Conservation (phyloP, 2,113 vertebrate genomes). For the Cephalopholis sonnerati region DNA sequence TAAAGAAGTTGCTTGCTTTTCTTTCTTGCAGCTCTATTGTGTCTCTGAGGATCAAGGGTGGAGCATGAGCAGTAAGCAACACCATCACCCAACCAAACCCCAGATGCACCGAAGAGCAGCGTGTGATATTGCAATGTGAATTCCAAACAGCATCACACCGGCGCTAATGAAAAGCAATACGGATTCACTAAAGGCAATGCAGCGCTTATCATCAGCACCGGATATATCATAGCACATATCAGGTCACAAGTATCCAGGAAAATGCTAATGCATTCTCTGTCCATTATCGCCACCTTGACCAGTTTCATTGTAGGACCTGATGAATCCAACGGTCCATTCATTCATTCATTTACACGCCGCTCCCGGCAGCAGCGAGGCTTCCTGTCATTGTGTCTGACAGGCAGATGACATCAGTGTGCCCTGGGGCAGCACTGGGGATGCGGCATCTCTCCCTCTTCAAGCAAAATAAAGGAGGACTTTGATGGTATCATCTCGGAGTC, state of each 20-base stretch:
- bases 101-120: constrained; percentile 11
- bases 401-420: constrained; percentile 79
- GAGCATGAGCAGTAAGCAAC: constrained; percentile 41
- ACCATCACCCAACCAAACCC: constrained; percentile 8
- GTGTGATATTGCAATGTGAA: constrained; percentile 40
- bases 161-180: constrained; percentile 47
- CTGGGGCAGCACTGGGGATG: constrained; percentile 64
- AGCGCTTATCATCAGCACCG: constrained; percentile 25
- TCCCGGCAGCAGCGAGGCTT: constrained; percentile 57
- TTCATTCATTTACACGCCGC: constrained; percentile 34
- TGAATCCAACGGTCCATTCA: constrained; percentile 64
- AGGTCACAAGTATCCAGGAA: constrained; percentile 14
- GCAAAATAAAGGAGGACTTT: constrained; percentile 82
- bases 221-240: constrained; percentile 42
- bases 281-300: constrained; percentile 49
- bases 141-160: constrained; percentile 45
- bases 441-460: constrained; percentile 79
- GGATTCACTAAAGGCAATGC: constrained; percentile 21
- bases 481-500: constrained; percentile 80
- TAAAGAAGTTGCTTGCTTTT: constrained; percentile 62
- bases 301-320: constrained; percentile 63
- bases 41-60: constrained; percentile 71
- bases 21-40: constrained; percentile 61
- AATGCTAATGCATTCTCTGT: constrained; percentile 60
- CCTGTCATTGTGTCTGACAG: constrained; percentile 76